A percentile compares a stretch with the other conserved stretches of the same genome.
phyloP scores from a whole-genome alignment of 2,888 invertebrate genomes.

The Zele albiditarsus region DNA sequence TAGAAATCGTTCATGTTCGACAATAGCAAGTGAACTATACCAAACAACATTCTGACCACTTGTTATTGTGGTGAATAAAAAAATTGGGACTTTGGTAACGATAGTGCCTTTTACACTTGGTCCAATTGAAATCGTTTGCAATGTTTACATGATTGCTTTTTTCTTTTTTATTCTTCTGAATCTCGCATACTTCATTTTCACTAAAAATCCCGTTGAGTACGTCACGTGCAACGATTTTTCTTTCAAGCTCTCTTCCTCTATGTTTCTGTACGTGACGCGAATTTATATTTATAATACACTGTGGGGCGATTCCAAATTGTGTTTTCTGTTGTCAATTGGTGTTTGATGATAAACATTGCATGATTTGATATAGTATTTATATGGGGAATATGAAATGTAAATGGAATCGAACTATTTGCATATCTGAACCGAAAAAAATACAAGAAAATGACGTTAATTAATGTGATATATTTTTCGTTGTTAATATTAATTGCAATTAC shows the following conservation, averaged over 20 bases:
- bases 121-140: conserved; percentile 36
- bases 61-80: too few relatives aligned
- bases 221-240: conserved; percentile 41
- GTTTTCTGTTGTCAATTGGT: too few relatives aligned
- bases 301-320: too few relatives aligned
- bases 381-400: not conserved
- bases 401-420: not conserved
- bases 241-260: not conserved
- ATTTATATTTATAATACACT: conserved; percentile 7
- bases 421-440: not conserved
- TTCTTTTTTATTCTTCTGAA: conserved; percentile 27
- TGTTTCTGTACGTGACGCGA: conserved; percentile 27
- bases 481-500: conserved; percentile 4
- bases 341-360: not conserved
- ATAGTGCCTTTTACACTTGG: too few relatives aligned
- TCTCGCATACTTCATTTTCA: conserved; percentile 27
- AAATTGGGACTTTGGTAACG: too few relatives aligned
- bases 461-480: not conserved
- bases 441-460: not conserved
- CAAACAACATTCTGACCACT: too few relatives aligned
- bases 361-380: not conserved
- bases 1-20: too few relatives aligned
- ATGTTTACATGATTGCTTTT: conserved; percentile 21
- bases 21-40: too few relatives aligned
- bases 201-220: not conserved